A percentile compares a stretch with the other conserved stretches of the same genome.
These are phyloP conservation scores for Nemapogon koenigi DNA, from an alignment of 2,888 invertebrate genomes.

Conservation along the genomic window DNA sequence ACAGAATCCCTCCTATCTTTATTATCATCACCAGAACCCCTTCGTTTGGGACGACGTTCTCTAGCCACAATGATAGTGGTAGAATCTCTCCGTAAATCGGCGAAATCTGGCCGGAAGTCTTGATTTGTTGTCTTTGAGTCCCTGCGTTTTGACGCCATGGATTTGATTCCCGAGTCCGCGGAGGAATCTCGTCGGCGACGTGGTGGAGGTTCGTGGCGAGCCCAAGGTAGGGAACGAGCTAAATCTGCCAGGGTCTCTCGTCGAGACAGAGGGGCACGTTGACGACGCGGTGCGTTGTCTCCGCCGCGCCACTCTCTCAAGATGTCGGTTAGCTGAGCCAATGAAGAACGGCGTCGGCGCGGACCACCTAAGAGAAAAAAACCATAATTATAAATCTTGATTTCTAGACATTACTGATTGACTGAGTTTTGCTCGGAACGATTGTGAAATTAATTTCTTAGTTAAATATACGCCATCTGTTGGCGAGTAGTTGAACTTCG, in stretches of 20 bases:
- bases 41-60: conserved; percentile 55
- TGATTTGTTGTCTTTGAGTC: conserved; percentile 73
- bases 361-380: conserved; percentile 50
- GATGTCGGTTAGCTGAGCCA: conserved; percentile 89
- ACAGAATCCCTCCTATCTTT: conserved; percentile 70
- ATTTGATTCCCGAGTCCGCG: conserved; percentile 84
- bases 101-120: conserved; percentile 75
- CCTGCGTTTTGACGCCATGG: conserved; percentile 73
- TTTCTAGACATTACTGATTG: not conserved
- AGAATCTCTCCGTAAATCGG: conserved; percentile 71
- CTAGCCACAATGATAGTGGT: conserved; percentile 54
- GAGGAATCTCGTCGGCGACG: conserved; percentile 87
- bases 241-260: conserved; percentile 89
- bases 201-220: conserved; percentile 65
- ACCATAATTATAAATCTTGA: not conserved
- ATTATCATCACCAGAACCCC: conserved; percentile 69
- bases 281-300: conserved; percentile 53
- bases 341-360: conserved; percentile 80
- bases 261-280: conserved; percentile 75
- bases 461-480: too few species aligned
- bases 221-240: conserved; percentile 85
- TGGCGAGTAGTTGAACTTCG: too few species aligned
- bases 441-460: too few species aligned
- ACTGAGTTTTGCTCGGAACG: not conserved
- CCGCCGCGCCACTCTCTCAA: conserved; percentile 86